Conservation (phyloP, 2,888 invertebrate genomes). For the Apoderus coryli region DNA sequence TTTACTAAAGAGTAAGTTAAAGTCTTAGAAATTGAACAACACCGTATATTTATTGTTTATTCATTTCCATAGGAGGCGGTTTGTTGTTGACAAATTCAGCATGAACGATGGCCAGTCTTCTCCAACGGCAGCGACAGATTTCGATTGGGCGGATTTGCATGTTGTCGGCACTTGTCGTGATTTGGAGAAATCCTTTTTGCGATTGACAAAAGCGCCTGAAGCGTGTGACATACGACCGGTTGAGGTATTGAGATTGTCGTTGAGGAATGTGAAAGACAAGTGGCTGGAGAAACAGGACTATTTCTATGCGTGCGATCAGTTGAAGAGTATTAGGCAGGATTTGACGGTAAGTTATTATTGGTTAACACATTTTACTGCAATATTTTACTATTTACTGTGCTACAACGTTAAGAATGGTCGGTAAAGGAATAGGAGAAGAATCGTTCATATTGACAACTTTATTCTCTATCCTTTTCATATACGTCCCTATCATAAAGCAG, state of each 20-base stretch:
- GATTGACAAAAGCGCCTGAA: constrained; percentile 91
- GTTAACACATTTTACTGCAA: no score
- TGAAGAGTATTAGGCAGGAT: constrained; percentile 98
- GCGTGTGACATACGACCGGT: constrained; percentile 84
- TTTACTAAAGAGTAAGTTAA: constrained; percentile 4
- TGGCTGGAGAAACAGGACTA: constrained; percentile 91
- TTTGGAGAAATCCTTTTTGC: constrained; percentile 90
- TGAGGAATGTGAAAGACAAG: constrained; percentile 79
- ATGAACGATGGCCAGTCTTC: not conserved
- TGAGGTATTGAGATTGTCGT: constrained; percentile 66
- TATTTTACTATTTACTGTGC: no score
- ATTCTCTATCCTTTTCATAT: no score
- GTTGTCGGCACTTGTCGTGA: constrained; percentile 90
- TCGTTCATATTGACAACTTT: no score
- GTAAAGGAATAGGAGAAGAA: no score
- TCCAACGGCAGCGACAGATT: constrained; percentile 50
- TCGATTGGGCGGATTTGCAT: constrained; percentile 76
- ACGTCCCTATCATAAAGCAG: no score
- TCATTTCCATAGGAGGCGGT: constrained; percentile 11
- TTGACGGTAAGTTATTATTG: constrained; percentile 86
- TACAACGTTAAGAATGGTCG: no score
- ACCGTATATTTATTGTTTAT: constrained; percentile 8
- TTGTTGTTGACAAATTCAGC: constrained; percentile 14
- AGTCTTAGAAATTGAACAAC: no score
- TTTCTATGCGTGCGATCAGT: constrained; percentile 93